A percentile compares a stretch with the other conserved stretches of the same genome.
These are phyloP conservation scores for Upupa epops DNA, from an alignment of 2,113 vertebrate genomes.

Conservation along the genomic window DNA sequence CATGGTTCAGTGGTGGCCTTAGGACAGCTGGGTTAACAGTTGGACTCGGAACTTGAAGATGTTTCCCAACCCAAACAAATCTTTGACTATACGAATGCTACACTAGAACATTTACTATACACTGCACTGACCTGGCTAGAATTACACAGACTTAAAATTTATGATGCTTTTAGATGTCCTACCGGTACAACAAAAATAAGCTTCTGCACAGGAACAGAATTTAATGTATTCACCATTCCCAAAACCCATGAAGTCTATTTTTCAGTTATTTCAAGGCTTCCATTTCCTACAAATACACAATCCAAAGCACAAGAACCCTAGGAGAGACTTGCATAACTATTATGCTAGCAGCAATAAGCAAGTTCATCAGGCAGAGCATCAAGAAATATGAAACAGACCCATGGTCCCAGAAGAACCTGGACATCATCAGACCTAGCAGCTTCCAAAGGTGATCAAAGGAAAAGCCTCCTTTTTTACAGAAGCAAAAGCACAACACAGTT, in stretches of 20 bases:
- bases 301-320: background rate
- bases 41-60: no score
- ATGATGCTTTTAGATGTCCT: background rate
- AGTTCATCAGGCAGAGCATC: background rate
- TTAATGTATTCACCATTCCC: background rate
- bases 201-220: background rate
- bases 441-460: background rate
- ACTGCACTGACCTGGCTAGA: background rate
- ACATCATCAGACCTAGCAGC: background rate
- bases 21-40: no score
- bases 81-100: no score
- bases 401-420: background rate
- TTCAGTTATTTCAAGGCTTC: background rate
- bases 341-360: background rate
- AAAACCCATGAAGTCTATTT: background rate
- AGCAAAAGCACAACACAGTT: background rate
- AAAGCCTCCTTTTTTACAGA: background rate
- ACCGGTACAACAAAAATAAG: background rate
- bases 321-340: background rate
- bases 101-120: background rate
- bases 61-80: no score
- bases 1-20: no score
- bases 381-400: background rate
- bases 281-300: background rate
- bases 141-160: background rate